Evolutionary conservation across 2,888 invertebrate species (phyloP).

Genomic region (Sphaeridia pumilis): DNA sequence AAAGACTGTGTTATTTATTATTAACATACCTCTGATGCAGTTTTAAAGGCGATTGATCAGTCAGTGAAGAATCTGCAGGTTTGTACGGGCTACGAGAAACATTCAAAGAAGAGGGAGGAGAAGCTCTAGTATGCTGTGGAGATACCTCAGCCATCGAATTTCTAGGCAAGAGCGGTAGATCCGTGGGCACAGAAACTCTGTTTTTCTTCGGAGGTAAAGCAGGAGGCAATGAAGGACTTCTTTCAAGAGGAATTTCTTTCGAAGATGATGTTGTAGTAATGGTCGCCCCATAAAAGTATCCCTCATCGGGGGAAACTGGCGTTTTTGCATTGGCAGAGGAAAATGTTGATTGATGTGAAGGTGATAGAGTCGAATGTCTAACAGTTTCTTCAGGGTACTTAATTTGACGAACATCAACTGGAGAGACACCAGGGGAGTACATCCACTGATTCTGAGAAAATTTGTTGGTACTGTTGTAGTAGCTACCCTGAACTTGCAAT

Average conservation of each 20-base stretch:
- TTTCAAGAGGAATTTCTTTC: not conserved
- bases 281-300: not conserved
- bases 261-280: no score
- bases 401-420: not conserved
- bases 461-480: not conserved
- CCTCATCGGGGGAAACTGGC: not conserved
- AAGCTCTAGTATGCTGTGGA: not conserved
- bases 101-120: not conserved
- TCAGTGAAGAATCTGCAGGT: no score
- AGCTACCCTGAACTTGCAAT: conserved; percentile 3
- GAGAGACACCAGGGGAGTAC: not conserved
- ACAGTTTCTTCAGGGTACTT: not conserved
- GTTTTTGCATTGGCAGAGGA: no score
- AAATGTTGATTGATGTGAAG: no score
- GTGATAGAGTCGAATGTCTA: no score
- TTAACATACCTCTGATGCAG: no score
- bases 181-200: not conserved
- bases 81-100: not conserved
- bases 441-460: not conserved
- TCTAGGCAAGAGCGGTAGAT: not conserved
- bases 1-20: no score
- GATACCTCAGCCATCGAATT: not conserved
- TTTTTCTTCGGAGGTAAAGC: conserved; percentile 22
- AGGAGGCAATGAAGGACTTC: conserved; percentile 12
- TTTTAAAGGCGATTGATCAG: no score